Base-by-base conservation (phyloP, 1,140 invertebrate species). In the Bombyx mandarina region DNA sequence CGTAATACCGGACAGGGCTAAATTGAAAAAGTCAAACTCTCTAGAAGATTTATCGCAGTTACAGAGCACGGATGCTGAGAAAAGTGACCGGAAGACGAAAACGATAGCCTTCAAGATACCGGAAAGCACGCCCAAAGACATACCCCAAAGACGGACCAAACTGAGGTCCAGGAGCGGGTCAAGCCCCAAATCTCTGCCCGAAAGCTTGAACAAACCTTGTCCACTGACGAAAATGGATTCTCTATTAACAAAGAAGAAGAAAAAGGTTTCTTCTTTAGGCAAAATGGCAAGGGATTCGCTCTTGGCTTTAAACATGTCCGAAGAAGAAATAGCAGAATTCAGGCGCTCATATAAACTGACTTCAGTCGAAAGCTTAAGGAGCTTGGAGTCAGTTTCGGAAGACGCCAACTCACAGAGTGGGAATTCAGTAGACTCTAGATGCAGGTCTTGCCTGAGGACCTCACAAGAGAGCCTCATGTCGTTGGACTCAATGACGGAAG, bases 381-480 rank as follows among this genome's bases (percentile, higher is more conserved):
- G 82, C 2, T 56, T 88, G 26, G 86, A 87, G 10, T 89, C 88
- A 0, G 88, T 89, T 7, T 88, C 86, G 0, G 88, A 88, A 53
- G 86, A 88, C 58, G 81, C 81, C 0, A 80, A 81, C 48, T 88
- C 81, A 0, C 82, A 85, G 45, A 83, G 80, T 46, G 79, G 81
- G 0, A 83, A 80, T 4, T 88, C 85, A 0, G 65, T 80, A 2
- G 85, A 88, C 42, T 88, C 82, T 0, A 71, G 84, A 65, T 87
- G 84, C 43, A 73, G 79, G n/a, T 64, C 78, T 0, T 88, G 85
- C 47, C 58, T 86, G 6, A 65, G 86, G 18, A 77, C 77, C 0
- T 88, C 84, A 0, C 86, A 88, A 57, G 87, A 88, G 49, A 88
- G 86, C 60, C 63, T 88, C 0, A 85, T 88, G 71, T 88, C 87